Base-by-base conservation (phyloP, 2,797 vertebrate species). In the Tiaroga cobitis region DNA sequence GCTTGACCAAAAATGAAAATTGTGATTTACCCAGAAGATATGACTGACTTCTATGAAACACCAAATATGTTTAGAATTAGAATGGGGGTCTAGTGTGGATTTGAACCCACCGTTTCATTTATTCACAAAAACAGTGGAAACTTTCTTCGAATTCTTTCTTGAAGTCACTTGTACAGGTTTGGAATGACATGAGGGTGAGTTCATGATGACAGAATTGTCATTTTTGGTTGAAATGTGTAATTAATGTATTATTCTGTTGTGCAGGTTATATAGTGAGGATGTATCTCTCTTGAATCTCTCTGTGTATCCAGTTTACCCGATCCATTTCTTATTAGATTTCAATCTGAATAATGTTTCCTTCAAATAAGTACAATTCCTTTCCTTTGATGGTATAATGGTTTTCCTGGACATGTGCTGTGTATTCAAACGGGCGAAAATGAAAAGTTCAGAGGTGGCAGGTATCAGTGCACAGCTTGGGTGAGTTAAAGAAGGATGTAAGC, bases 291-390 rank as follows among this genome's bases (percentile, higher is more conserved):
- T 43, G n/a, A 43, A 59, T 19, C 9, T 32, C 1, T 19, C 39
- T 24, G 18, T 43, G 26, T 61, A 73, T 73, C 80, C 13, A 61
- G 7, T 73, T 82, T 61, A 43, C 54, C 43, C 7, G 4, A 70
- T 5, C n/a, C 24, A 19, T 69, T 49, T 70, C 24, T 69, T 56
- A 56, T 65, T 43, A 43, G 37, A 72, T 59, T 72, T 59, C n/a
- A 81, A 81, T 72, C 51, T 29, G 21, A 69, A 41, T 82, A 7
- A 82, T 37, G 29, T 74, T 74, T 63, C 8, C 81, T 63, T 74
- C 34, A 82, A 29, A 65, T 79, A 32, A 65, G 39, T 65, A 21
- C 21, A 79, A 63, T 19, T 63, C 13, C 29, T 56, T 59, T 41
- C 10, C 68, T 73, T 46, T 82, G 81, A 46, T 51, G 2, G 65